Percentiles rank a stretch among this genome's conserved stretches.
Conservation (phyloP, 2,797 vertebrate species). For the Crenuchus spilurus region DNA sequence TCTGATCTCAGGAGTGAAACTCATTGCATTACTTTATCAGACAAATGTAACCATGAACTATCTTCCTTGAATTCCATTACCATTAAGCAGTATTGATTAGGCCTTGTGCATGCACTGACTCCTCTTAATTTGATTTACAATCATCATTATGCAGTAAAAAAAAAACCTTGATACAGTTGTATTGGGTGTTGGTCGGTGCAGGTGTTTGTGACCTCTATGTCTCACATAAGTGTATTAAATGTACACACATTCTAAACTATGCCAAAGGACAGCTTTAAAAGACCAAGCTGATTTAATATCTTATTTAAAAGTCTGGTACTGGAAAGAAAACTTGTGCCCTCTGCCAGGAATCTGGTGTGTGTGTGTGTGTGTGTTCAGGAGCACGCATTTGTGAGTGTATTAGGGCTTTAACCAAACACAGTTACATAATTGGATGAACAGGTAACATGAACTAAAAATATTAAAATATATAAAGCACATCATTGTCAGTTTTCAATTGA, state of each 20-base stretch:
- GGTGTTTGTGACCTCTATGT: conserved; percentile 35
- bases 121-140: conserved; percentile 22
- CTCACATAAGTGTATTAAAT: background rate
- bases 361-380: too few species aligned
- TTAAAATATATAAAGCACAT: too few species aligned
- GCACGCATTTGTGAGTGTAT: too few species aligned
- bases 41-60: background rate
- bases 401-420: too few species aligned
- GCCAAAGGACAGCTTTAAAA: background rate
- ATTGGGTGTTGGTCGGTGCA: conserved; percentile 8
- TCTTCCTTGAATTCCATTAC: conserved; percentile 6
- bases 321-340: background rate
- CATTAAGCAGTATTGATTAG: background rate
- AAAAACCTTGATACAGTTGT: conserved; percentile 21
- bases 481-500: too few species aligned
- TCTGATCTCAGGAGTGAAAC: conserved; percentile 4
- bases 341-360: background rate
- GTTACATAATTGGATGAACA: too few species aligned
- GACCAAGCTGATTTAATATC: background rate
- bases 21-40: background rate
- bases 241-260: background rate
- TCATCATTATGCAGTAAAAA: background rate
- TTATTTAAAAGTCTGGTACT: background rate
- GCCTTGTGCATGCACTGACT: background rate
- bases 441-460: too few species aligned